Percentiles rank a stretch among this genome's conserved stretches.
phyloP scores from a whole-genome alignment of 2,797 vertebrate genomes.

The Propithecus deckenii region DNA sequence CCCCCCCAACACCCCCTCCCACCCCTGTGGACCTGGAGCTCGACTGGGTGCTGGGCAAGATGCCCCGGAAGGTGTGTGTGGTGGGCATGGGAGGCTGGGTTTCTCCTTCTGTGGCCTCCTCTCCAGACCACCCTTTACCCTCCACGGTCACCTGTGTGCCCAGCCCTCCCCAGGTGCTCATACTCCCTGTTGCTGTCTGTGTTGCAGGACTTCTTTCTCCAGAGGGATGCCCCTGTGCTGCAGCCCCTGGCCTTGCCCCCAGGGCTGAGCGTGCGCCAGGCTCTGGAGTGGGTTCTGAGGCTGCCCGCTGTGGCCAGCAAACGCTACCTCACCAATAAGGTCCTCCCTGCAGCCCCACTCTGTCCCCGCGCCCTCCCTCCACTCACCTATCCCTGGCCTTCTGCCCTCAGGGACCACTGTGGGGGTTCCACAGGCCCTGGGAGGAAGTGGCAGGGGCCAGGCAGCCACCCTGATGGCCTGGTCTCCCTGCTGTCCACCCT shows the following conservation, averaged over 20 bases:
- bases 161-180: background rate
- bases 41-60: conserved; percentile 95
- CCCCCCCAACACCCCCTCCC: background rate
- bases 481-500: background rate
- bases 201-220: conserved; percentile 88
- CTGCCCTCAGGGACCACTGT: background rate
- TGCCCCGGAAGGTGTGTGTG: conserved; percentile 91
- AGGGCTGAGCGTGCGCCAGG: conserved; percentile 85
- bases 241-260: conserved; percentile 86
- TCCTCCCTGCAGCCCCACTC: conserved; percentile 62
- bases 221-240: conserved; percentile 71
- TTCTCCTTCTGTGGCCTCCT: background rate
- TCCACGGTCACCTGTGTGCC: background rate
- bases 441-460: background rate
- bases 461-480: background rate
- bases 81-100: too few species aligned
- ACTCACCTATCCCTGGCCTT: background rate
- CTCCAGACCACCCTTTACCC: background rate
- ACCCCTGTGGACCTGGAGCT: conserved; percentile 93
- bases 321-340: conserved; percentile 97
- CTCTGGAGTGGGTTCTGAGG: conserved; percentile 90
- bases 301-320: conserved; percentile 94
- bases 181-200: background rate
- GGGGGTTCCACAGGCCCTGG: too few species aligned
- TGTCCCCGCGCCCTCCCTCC: background rate